phyloP scores from a whole-genome alignment of 2,113 vertebrate genomes.

The Sturnira hondurensis region DNA sequence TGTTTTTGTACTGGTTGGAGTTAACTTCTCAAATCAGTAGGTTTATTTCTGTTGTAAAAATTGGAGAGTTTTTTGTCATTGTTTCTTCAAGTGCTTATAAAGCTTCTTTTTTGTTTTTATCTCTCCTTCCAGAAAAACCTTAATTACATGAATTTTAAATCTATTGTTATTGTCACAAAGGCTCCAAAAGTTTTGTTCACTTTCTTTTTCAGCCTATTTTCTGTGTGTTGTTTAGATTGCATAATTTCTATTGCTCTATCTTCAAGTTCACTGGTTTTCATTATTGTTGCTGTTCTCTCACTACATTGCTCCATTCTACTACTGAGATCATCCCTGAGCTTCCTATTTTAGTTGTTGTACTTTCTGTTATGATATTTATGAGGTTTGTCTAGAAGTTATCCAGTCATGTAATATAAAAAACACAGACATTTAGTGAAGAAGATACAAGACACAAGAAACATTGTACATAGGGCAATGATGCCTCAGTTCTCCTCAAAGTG shows the following conservation, averaged over 20 bases:
- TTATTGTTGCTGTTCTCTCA: background rate
- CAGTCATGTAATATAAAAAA: no score
- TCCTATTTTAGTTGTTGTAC: background rate
- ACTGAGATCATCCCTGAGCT: background rate
- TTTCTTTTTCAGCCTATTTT: background rate
- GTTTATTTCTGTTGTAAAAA: background rate
- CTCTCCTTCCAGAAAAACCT: background rate
- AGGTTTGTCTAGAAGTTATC: no score
- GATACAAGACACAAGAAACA: no score
- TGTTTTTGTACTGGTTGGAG: background rate
- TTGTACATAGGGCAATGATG: no score
- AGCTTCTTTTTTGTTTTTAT: background rate
- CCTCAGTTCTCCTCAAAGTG: no score
- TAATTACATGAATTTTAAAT: background rate
- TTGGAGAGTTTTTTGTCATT: background rate
- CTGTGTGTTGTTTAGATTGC: background rate
- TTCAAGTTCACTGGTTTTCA: background rate
- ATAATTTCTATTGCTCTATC: background rate
- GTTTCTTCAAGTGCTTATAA: background rate
- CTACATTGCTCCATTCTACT: background rate
- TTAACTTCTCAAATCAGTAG: background rate
- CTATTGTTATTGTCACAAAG: background rate
- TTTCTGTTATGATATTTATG: background rate
- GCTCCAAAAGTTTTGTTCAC: background rate
- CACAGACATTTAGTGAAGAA: no score